Conservation (phyloP, 2,797 vertebrate genomes). For the Sebastes hubbsi region DNA sequence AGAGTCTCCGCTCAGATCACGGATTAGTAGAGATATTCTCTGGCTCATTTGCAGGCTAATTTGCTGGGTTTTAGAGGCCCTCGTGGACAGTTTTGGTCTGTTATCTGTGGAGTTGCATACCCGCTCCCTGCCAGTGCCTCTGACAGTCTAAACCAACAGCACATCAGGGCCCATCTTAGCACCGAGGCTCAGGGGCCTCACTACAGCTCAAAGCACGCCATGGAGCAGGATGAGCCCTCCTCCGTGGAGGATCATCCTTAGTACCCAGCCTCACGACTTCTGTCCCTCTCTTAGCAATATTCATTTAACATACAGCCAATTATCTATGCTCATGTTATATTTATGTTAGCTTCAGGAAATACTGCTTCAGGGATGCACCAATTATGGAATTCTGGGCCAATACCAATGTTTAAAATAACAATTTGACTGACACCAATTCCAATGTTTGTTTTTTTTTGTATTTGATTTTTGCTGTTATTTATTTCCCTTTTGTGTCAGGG, state of each 20-base stretch:
- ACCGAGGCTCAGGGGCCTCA: conserved; percentile 60
- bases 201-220: conserved; percentile 55
- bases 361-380: too few relatives aligned
- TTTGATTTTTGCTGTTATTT: too few relatives aligned
- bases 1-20: conserved; percentile 74
- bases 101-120: conserved; percentile 80
- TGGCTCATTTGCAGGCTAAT: conserved; percentile 85
- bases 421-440: too few relatives aligned
- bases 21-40: conserved; percentile 83
- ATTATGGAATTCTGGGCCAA: too few relatives aligned
- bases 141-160: conserved; percentile 72
- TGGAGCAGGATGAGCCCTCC: conserved; percentile 66
- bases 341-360: conserved; percentile 39
- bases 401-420: too few relatives aligned
- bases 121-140: conserved; percentile 63
- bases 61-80: conserved; percentile 81
- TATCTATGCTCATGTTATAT: conserved; percentile 43
- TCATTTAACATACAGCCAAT: conserved; percentile 54
- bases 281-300: conserved; percentile 50
- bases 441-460: too few relatives aligned
- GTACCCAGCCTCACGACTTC: conserved; percentile 37
- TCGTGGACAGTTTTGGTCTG: conserved; percentile 78
- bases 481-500: too few relatives aligned
- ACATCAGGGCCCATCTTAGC: conserved; percentile 65
- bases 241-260: conserved; percentile 62